These are phyloP conservation scores for Salvelinus alpinus DNA, from an alignment of 2,113 vertebrate genomes.

Conservation along the genomic window DNA sequence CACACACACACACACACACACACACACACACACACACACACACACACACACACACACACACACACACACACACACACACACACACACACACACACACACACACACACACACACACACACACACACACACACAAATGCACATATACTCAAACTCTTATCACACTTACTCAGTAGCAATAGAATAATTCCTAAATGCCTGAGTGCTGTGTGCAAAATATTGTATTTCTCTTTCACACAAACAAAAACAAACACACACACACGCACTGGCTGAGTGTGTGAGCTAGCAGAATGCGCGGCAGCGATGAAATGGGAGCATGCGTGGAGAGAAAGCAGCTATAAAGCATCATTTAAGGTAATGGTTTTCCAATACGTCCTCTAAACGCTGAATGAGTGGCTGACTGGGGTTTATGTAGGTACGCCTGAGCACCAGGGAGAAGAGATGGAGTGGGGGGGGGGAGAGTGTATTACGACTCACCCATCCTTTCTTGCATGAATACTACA, in stretches of 20 bases:
- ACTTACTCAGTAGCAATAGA: conserved; percentile 15
- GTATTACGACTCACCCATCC: background rate
- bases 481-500: background rate
- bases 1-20: conserved; percentile 6
- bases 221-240: background rate
- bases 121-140: no score
- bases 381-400: conserved; percentile 59
- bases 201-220: conserved; percentile 5
- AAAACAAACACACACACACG: background rate
- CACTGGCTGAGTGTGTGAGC: background rate
- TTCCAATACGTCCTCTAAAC: conserved; percentile 71
- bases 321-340: conserved; percentile 62
- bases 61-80: no score
- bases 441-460: conserved; percentile 12
- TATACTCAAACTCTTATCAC: background rate
- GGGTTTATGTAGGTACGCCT: background rate
- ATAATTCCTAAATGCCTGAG: conserved; percentile 16
- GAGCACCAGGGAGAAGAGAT: conserved; percentile 9
- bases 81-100: conserved; percentile 9
- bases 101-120: conserved; percentile 12
- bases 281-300: conserved; percentile 23
- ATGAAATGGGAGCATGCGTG: conserved; percentile 57
- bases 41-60: background rate
- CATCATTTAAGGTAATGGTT: conserved; percentile 72
- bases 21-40: background rate